Evolutionary conservation across 2,888 invertebrate genomes (phyloP).

Genomic region (Anagyrus pseudococci): DNA sequence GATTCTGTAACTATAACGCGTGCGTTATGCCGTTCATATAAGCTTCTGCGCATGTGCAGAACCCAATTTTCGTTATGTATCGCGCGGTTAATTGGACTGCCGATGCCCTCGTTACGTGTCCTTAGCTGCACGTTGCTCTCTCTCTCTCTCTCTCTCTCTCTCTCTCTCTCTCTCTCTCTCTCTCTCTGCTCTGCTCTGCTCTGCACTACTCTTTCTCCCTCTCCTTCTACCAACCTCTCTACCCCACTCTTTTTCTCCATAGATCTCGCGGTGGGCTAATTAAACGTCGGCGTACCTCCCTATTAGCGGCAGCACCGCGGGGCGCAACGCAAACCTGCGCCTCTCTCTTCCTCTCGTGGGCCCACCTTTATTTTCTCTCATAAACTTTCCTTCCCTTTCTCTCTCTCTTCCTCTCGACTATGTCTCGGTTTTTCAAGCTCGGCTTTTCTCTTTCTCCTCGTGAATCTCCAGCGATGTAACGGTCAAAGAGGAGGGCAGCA

Average conservation of each 20-base stretch:
- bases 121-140: conserved; percentile 31
- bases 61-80: neutral
- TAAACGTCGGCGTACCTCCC: conserved; percentile 51
- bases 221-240: conserved; percentile 10
- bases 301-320: conserved; percentile 48
- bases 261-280: conserved; percentile 51
- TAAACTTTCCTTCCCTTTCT: conserved; percentile 18
- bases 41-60: no score
- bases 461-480: conserved; percentile 13
- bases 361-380: conserved; percentile 21
- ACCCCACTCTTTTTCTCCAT: conserved; percentile 40
- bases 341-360: neutral
- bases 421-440: neutral
- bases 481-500: neutral
- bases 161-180: no score
- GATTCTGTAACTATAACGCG: no score
- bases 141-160: no score
- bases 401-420: neutral
- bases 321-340: conserved; percentile 33
- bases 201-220: no score
- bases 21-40: no score
- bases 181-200: no score
- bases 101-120: conserved; percentile 42
- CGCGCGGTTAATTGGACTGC: conserved; percentile 41
- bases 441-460: neutral